phyloP scores from a whole-genome alignment of 2,113 vertebrate genomes.

The Setophaga petechia region DNA sequence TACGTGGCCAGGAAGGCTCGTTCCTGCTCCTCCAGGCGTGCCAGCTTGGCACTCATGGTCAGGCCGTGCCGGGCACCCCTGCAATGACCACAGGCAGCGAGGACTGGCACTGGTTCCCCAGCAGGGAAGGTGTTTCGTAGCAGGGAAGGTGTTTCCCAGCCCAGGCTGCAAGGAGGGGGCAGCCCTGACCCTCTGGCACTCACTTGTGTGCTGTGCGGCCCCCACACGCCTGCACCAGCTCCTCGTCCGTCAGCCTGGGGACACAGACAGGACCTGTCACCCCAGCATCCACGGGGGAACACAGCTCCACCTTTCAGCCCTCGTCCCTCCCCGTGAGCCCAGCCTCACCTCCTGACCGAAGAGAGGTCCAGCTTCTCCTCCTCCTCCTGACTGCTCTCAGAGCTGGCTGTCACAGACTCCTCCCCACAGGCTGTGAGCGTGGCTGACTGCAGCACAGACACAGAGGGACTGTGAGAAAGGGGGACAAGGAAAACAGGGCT shows the following conservation, averaged over 20 bases:
- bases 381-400: conserved; percentile 73
- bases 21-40: conserved; percentile 91
- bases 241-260: conserved; percentile 83
- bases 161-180: background rate
- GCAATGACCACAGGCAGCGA: accelerated
- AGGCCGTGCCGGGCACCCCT: conserved; percentile 90
- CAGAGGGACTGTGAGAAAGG: background rate
- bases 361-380: conserved; percentile 80
- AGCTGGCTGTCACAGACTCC: conserved; percentile 49
- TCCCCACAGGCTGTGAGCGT: conserved; percentile 80
- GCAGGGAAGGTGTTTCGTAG: background rate
- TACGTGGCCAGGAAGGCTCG: conserved; percentile 84
- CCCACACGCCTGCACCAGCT: conserved; percentile 85
- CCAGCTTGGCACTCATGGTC: conserved; percentile 93
- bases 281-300: accelerated
- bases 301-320: accelerated
- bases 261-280: background rate
- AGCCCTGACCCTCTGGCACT: conserved; percentile 26
- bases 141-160: background rate
- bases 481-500: background rate
- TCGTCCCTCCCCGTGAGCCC: accelerated
- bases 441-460: conserved; percentile 73
- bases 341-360: conserved; percentile 73
- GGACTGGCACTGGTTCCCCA: background rate
- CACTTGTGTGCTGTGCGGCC: conserved; percentile 95